Evolutionary conservation across 2,113 vertebrate species (phyloP).

Genomic region (Ceyx cyanopectus): DNA sequence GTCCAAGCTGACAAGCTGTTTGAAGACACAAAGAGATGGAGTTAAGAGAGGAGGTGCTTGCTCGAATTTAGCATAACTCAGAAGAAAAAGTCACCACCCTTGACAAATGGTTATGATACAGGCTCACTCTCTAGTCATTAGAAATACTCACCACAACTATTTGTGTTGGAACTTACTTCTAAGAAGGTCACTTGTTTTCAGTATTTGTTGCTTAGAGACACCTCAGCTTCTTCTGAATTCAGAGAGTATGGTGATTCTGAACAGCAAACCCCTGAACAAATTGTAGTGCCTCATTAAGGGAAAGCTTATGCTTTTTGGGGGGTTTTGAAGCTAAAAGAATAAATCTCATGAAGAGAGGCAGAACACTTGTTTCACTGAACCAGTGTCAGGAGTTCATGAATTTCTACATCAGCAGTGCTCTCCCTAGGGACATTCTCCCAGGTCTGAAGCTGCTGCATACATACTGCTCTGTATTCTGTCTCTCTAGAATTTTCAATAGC

Average conservation of each 20-base stretch:
- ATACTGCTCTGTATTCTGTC: not conserved
- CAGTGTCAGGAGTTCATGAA: not conserved
- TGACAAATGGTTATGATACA: not conserved
- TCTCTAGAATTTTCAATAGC: not conserved
- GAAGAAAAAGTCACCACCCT: not conserved
- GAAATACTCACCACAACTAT: not conserved
- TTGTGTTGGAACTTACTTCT: not conserved
- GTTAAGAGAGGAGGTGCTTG: not conserved
- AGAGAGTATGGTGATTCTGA: fast-evolving
- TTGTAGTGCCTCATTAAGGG: not conserved
- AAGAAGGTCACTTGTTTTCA: not conserved
- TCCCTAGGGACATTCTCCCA: not conserved
- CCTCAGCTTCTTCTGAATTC: not conserved
- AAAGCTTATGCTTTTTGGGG: not conserved
- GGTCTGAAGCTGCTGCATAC: not conserved
- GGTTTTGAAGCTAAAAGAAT: not conserved
- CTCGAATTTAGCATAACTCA: not conserved
- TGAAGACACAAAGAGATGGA: not conserved
- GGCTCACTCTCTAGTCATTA: not conserved
- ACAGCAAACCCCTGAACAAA: not conserved
- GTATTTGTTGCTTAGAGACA: not conserved
- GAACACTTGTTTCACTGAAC: not conserved
- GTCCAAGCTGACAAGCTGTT: not conserved
- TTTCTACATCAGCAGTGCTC: not conserved
- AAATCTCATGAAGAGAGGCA: not conserved